Base-by-base conservation (phyloP, 2,113 vertebrate genomes). In the Ceuthmochares aereus region DNA sequence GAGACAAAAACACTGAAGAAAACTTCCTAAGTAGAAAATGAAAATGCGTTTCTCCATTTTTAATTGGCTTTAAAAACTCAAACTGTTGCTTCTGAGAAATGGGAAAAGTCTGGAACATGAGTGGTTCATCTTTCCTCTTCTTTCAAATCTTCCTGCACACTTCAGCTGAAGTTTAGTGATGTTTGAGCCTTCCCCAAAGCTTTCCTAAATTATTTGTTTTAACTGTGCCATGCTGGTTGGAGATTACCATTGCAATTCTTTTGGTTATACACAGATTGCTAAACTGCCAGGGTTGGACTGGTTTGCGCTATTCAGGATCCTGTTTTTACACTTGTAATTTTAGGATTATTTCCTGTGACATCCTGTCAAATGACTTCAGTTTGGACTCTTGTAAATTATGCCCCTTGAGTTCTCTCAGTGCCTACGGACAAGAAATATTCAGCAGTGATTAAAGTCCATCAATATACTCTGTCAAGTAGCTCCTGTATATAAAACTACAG, bases 351-450 rank as follows among this genome's bases (percentile, higher is more conserved):
- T 76, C 73, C 76, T 77, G 63, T 94, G 95, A 94, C 85, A 85
- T 95, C 72, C 43, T 96, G 93, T 94, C 95, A 93, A 88, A 92
- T 76, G 75, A 51, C 90, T 90, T 94, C 95, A 90, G 87, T 70
- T 94, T 92, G 87, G 90, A 30, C 90, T 96, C 63, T 54, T 69
- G 85, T 95, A 95, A 93, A 94, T 95, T 85, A 91, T 94, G 90
- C 75, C 95, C 88, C 92, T 94, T 94, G 88, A 88, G 87, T 91
- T 84, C 82, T 90, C 68, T 17, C 36, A 93, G 89, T 89, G 88
- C 56, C 90, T 93, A 67, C 85, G 95, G 91, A 69, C 75, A 94
- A 82, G 60, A 96, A 94, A 80, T 67, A 55, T 90, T 90, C 87
- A 92, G 82, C 79, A 80, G 76, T 70, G 86, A 93, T 95, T 90